Conservation (phyloP, 2,888 invertebrate species). For the Eristalinus sepulchralis region DNA sequence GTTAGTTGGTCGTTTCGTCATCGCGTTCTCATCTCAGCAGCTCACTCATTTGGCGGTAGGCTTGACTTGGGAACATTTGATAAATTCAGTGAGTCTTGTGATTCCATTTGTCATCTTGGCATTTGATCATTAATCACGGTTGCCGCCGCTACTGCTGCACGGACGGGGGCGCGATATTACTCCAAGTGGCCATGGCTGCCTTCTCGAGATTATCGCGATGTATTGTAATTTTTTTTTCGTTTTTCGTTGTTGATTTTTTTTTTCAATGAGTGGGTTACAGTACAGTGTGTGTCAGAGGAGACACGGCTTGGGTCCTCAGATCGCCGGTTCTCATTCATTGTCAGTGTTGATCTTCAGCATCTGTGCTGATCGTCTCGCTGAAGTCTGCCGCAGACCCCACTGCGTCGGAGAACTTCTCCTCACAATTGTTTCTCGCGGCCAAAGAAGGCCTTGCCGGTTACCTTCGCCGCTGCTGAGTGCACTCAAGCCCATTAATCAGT, state of each 20-base stretch:
- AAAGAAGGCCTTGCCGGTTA: not conserved
- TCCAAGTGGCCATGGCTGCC: not conserved
- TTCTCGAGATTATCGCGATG: slow-evolving; percentile 54
- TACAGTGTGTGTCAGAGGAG: slow-evolving; percentile 46
- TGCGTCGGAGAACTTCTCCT: not conserved
- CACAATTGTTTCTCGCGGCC: slow-evolving; percentile 21
- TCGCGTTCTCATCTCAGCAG: not conserved
- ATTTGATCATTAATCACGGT: slow-evolving; percentile 75
- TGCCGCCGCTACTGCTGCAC: slow-evolving; percentile 30
- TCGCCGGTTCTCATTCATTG: not conserved
- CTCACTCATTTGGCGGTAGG: slow-evolving; percentile 47
- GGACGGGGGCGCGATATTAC: slow-evolving; percentile 56
- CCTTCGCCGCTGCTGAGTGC: slow-evolving; percentile 47
- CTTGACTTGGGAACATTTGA: slow-evolving; percentile 72
- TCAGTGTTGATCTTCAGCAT: not conserved
- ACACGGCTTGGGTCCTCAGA: not conserved
- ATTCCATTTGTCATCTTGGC: slow-evolving; percentile 76
- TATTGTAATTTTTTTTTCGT: not conserved
- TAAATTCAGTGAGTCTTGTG: slow-evolving; percentile 75
- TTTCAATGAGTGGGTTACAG: slow-evolving; percentile 19
- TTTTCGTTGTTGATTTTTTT: too few species aligned
- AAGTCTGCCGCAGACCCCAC: not conserved
- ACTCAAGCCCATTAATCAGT: slow-evolving; percentile 53
- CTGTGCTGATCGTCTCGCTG: not conserved
- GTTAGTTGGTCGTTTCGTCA: slow-evolving; percentile 32